Percentiles rank a stretch among this genome's conserved stretches.
Conservation (phyloP, 2,113 vertebrate genomes). For the Podilymbus podiceps region DNA sequence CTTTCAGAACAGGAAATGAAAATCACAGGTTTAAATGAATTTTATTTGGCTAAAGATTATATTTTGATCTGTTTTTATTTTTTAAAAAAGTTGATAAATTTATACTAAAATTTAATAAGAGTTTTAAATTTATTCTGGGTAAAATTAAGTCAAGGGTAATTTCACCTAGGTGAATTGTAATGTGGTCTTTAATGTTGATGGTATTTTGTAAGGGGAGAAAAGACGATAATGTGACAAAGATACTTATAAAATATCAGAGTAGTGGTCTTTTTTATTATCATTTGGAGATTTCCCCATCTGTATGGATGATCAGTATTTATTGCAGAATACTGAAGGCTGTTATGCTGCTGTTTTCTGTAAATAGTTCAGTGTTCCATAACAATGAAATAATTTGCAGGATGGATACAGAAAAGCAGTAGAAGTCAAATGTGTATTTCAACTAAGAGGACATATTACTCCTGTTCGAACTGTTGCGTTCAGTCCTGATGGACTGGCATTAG, state of each 20-base stretch:
- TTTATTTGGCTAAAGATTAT: neutral
- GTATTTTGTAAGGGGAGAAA: neutral
- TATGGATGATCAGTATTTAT: neutral
- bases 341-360: neutral
- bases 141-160: neutral
- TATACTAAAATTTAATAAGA: neutral
- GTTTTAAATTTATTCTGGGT: neutral
- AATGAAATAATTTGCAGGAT: constrained; percentile 69
- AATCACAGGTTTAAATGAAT: neutral
- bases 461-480: constrained; percentile 90
- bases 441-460: constrained; percentile 93
- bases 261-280: neutral
- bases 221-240: neutral
- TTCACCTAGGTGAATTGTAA: neutral
- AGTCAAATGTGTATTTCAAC: constrained; percentile 84
- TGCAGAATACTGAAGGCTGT: neutral
- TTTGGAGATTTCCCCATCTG: neutral
- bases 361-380: neutral
- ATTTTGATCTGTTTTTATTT: neutral
- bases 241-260: neutral
- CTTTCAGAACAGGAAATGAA: neutral
- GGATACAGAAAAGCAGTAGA: constrained; percentile 71
- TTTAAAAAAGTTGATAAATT: neutral
- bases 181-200: neutral
- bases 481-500: constrained; percentile 89